Conservation (phyloP, 2,113 vertebrate genomes). For the Nibea coibor region DNA sequence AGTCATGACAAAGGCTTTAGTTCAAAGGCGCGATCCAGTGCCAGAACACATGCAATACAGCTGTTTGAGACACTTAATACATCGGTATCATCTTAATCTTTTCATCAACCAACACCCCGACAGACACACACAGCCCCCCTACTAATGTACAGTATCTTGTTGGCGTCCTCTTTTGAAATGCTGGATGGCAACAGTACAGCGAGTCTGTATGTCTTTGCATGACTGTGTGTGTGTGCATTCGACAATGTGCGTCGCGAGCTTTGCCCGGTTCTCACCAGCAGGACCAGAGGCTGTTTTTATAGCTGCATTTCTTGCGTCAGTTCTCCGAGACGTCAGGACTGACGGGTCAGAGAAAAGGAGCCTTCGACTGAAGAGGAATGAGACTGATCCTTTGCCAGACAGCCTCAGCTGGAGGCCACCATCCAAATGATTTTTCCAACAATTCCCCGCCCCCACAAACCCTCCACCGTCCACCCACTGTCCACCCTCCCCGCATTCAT, state of each 20-base stretch:
- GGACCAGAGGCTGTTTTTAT: conserved; percentile 77
- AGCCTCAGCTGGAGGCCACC: conserved; percentile 68
- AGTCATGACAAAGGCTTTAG: conserved; percentile 50
- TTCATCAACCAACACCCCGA: conserved; percentile 17
- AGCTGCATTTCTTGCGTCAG: conserved; percentile 70
- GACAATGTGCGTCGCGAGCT: conserved; percentile 39
- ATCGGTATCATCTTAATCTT: conserved; percentile 54
- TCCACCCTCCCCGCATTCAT: conserved; percentile 43
- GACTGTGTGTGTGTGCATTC: conserved; percentile 32
- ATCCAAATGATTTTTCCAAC: conserved; percentile 64
- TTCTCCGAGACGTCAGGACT: conserved; percentile 65
- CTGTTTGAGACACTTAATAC: conserved; percentile 68
- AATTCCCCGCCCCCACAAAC: conserved; percentile 39
- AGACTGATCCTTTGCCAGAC: conserved; percentile 80
- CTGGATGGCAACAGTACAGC: conserved; percentile 45
- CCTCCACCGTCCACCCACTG: conserved; percentile 32
- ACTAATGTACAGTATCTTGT: conserved; percentile 47
- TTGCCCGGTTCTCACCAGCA: conserved; percentile 80
- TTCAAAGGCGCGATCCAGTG: conserved; percentile 49
- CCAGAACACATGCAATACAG: conserved; percentile 47
- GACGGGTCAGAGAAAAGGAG: conserved; percentile 73
- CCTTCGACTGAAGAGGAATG: conserved; percentile 67
- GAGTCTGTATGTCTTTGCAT: conserved; percentile 25
- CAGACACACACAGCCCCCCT: conserved; percentile 1
- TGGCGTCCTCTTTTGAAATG: conserved; percentile 41